Conservation (phyloP, 2,888 invertebrate species). For the Spisula solida region DNA sequence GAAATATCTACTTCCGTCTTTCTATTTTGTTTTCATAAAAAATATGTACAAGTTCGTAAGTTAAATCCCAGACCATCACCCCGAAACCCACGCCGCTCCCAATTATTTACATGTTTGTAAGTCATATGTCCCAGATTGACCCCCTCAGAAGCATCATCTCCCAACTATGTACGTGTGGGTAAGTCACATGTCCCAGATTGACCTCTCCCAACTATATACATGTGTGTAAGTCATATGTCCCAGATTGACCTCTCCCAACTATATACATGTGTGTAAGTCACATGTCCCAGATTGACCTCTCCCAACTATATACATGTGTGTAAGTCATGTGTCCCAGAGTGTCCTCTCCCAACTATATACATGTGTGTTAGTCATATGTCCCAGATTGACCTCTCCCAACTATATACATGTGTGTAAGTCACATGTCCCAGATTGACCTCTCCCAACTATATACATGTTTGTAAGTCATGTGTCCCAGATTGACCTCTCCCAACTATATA, state of each 20-base stretch:
- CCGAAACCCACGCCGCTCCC: no score
- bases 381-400: background rate
- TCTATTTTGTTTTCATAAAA: no score
- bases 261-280: background rate
- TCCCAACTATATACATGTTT: slow-evolving; percentile 23
- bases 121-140: slow-evolving; percentile 20
- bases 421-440: slow-evolving; percentile 24
- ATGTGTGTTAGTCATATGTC: background rate
- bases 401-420: slow-evolving; percentile 26
- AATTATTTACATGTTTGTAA: slow-evolving; percentile 27
- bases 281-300: slow-evolving; percentile 1
- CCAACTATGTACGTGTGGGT: slow-evolving; percentile 27
- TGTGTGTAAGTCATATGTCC: slow-evolving; percentile 1
- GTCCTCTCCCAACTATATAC: background rate
- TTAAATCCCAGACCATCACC: slow-evolving; percentile 33
- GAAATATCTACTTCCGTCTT: no score
- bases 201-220: slow-evolving; percentile 17
- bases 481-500: slow-evolving; percentile 22
- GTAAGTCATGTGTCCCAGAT: background rate
- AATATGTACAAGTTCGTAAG: slow-evolving; percentile 31
- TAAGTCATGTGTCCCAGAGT: background rate
- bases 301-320: slow-evolving; percentile 3
- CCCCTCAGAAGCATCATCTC: slow-evolving; percentile 8
- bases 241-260: slow-evolving; percentile 9
- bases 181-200: slow-evolving; percentile 23